Percentiles rank a stretch among this genome's conserved stretches.
Evolutionary conservation across 1,140 invertebrate genomes (phyloP).

Genomic region (Mya arenaria): DNA sequence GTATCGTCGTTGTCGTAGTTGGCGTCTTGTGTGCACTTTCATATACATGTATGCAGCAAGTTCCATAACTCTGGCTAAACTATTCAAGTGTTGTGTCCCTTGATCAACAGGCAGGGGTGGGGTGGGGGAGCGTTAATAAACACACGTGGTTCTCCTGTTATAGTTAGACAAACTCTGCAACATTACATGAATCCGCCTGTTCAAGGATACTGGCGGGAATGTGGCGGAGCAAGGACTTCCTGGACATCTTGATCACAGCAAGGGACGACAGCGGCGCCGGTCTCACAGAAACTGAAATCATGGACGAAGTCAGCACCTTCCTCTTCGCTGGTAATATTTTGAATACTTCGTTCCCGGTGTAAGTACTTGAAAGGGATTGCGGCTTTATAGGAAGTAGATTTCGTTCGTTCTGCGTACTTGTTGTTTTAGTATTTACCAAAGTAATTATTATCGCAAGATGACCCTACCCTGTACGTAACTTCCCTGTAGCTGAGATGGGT

Average conservation of each 20-base stretch:
- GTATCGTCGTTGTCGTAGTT: no score
- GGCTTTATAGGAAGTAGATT: no score
- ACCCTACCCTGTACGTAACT: background rate
- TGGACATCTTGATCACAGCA: slow-evolving; percentile 72
- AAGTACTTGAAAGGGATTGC: no score
- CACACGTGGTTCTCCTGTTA: background rate
- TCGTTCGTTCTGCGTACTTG: no score
- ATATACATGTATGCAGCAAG: no score
- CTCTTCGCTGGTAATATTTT: slow-evolving; percentile 76
- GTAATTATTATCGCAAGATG: no score
- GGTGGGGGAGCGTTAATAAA: background rate
- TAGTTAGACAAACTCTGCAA: slow-evolving; percentile 6
- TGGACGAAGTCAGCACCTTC: slow-evolving; percentile 74
- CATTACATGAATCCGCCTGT: background rate
- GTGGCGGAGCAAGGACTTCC: slow-evolving; percentile 60
- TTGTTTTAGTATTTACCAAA: no score
- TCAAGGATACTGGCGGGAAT: background rate
- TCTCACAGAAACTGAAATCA: slow-evolving; percentile 65
- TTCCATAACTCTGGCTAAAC: no score
- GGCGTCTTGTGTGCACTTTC: no score
- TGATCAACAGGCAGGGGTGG: no score
- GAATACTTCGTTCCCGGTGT: no score
- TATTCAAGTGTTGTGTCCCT: no score
- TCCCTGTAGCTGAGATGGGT: background rate
- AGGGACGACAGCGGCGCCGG: slow-evolving; percentile 66